Evolutionary conservation across 2,113 vertebrate genomes (phyloP).

Genomic region (Melospiza georgiana): DNA sequence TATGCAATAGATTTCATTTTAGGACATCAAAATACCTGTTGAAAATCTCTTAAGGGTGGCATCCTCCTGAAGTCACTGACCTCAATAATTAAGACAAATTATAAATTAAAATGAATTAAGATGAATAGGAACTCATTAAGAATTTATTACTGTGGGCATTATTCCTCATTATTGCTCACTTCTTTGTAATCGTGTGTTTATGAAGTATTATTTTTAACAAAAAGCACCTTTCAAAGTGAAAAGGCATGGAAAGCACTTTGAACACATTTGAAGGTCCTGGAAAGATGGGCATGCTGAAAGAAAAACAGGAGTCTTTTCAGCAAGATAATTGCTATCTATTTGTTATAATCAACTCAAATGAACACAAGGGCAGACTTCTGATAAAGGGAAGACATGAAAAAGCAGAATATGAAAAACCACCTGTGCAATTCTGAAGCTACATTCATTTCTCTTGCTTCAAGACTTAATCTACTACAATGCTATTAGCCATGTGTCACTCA

Average conservation of each 20-base stretch:
- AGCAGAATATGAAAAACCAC: conserved; percentile 49
- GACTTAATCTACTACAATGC: conserved; percentile 45
- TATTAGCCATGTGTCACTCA: conserved; percentile 60
- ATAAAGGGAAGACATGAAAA: conserved; percentile 34
- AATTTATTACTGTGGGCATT: neutral
- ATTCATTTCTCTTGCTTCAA: conserved; percentile 34
- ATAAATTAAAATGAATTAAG: conserved; percentile 26
- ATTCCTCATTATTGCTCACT: neutral
- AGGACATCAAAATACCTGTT: neutral
- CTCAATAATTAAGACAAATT: conserved; percentile 49
- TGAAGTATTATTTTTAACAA: conserved; percentile 1
- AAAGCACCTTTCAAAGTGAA: conserved; percentile 16
- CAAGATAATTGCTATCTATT: conserved; percentile 15
- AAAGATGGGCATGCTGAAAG: neutral
- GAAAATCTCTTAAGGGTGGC: conserved; percentile 23
- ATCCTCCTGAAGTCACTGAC: conserved; percentile 45
- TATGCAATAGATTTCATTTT: conserved; percentile 25
- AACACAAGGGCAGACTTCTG: conserved; percentile 15
- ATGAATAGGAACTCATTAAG: conserved; percentile 27
- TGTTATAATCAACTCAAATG: conserved; percentile 37
- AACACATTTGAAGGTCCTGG: neutral
- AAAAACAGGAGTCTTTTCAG: conserved; percentile 3
- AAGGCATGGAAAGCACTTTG: neutral
- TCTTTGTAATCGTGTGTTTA: neutral
- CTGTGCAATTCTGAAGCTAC: conserved; percentile 15